phyloP scores from a whole-genome alignment of 2,113 vertebrate species.

The Istiophorus platypterus region DNA sequence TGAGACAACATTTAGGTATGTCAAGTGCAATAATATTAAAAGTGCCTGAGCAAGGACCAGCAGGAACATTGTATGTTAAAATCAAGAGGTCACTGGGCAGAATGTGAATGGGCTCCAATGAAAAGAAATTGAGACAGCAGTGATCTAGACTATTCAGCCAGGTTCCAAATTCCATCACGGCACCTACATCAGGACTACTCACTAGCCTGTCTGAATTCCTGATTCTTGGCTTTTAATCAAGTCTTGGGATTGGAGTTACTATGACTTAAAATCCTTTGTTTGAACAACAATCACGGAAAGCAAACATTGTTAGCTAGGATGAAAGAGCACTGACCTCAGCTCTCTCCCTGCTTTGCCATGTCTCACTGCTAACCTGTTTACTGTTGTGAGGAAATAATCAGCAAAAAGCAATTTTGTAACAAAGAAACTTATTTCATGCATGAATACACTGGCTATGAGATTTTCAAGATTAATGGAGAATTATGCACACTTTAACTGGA shows the following conservation, averaged over 20 bases:
- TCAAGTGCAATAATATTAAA: constrained; percentile 34
- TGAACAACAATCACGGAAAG: constrained; percentile 32
- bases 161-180: constrained; percentile 58
- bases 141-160: constrained; percentile 35
- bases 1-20: constrained; percentile 18
- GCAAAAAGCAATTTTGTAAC: constrained; percentile 37
- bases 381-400: constrained; percentile 17
- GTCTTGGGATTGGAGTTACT: constrained; percentile 42
- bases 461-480: constrained; percentile 60
- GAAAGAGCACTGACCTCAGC: constrained; percentile 28
- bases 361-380: constrained; percentile 27
- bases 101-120: constrained; percentile 24
- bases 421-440: constrained; percentile 48
- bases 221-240: constrained; percentile 51
- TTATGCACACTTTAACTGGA: constrained; percentile 58
- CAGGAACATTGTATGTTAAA: constrained; percentile 16
- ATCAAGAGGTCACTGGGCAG: constrained; percentile 19
- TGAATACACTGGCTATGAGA: constrained; percentile 56
- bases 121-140: constrained; percentile 42
- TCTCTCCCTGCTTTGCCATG: constrained; percentile 27
- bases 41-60: constrained; percentile 3
- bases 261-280: constrained; percentile 41
- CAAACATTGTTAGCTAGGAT: constrained; percentile 36
- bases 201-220: constrained; percentile 34
- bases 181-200: constrained; percentile 48